Base-by-base conservation (phyloP, 2,888 invertebrate genomes). In the Lumbricus terrestris region DNA sequence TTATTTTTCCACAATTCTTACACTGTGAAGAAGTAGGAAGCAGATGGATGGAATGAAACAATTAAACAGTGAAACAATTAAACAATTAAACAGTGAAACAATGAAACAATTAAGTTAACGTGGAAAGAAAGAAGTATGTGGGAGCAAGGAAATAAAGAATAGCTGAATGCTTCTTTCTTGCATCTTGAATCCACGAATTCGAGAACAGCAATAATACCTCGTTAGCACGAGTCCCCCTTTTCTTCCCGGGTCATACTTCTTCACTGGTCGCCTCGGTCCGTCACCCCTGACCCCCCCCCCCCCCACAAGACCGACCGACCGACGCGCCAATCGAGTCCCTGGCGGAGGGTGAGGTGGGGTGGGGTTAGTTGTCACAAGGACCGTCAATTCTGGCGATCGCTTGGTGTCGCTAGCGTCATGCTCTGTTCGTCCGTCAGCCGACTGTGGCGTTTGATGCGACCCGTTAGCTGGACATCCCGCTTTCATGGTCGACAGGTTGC, bases 401-500 rank as follows among this genome's bases (percentile, higher is more conserved):
- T 69, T 29, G 69, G 69, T 69, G 69, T 29, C 69, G 69, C 69
- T n/a, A n/a, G 69, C 69, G 69, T 69, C 69, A 69, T 69, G 69
- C 69, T n/a, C 69, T 8, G 47, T 47, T 47, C 47, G 23, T 47
- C 47, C 69, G 69, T 29, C 69, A 69, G 69, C 69, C 69, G 69
- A 69, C 69, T n/a, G 69, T 69, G 69, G 69, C 69, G 69, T 69
- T 69, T 69, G 69, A 69, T 69, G 69, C n/a, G 69, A 69, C 69
- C 69, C 29, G 69, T 69, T 69, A 69, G 69, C 69, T 69, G 69
- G 69, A 69, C 69, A 29, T 69, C 69, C 69, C n/a, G 29, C 29
- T 69, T 69, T 69, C n/a, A 69, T 11, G 69, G 69, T 69, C 69
- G 69, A n/a, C 13, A 8, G 69, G 16, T 69, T 16, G 29, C 0